Evolutionary conservation across 2,113 vertebrate genomes (phyloP).

Genomic region (Lipotes vexillifer): DNA sequence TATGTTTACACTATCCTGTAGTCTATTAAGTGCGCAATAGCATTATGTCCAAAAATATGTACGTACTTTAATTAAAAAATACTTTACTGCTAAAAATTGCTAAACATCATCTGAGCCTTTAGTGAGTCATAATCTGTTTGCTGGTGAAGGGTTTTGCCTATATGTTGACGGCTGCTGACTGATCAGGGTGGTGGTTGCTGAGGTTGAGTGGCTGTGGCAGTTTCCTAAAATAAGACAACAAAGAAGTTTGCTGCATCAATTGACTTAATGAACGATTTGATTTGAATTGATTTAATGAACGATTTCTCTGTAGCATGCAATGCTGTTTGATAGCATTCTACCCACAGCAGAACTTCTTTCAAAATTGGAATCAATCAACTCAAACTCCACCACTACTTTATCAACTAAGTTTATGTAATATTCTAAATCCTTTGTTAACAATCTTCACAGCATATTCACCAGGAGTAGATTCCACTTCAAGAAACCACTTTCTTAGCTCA

Average conservation of each 20-base stretch:
- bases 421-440: not conserved
- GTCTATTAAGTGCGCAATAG: not conserved
- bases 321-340: not conserved
- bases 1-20: not conserved
- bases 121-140: not conserved
- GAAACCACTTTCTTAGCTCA: not conserved
- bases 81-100: not conserved
- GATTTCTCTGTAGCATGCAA: not conserved
- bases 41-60: not conserved
- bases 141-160: not conserved
- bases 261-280: not conserved
- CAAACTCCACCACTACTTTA: not conserved
- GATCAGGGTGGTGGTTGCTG: not conserved
- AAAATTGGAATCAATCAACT: not conserved
- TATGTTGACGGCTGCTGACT: not conserved
- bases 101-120: not conserved
- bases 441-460: not conserved
- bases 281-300: not conserved
- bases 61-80: not conserved
- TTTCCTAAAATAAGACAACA: not conserved
- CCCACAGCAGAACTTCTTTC: not conserved
- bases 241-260: not conserved
- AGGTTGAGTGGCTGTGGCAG: not conserved
- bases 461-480: not conserved
- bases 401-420: not conserved